Evolutionary conservation across 2,888 invertebrate species (phyloP).

Genomic region (Labia minor): DNA sequence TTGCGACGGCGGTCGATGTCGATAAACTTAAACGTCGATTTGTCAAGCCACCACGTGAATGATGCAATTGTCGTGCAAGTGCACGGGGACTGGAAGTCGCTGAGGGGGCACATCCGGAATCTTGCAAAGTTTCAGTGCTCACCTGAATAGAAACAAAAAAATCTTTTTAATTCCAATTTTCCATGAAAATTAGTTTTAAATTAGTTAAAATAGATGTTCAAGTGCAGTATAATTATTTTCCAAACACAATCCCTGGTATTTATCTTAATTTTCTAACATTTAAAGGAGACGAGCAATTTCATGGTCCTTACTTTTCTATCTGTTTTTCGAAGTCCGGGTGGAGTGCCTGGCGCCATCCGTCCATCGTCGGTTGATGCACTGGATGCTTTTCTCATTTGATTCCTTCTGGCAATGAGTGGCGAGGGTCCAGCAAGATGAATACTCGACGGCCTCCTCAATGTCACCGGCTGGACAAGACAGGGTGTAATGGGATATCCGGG

Average conservation of each 20-base stretch:
- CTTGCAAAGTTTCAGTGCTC: background rate
- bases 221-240: too few species aligned
- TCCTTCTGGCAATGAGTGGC: background rate
- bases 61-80: background rate
- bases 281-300: too few species aligned
- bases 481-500: background rate
- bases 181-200: background rate
- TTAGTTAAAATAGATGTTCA: background rate
- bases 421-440: background rate
- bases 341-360: background rate
- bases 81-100: constrained; percentile 17
- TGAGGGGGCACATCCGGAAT: background rate
- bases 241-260: too few species aligned
- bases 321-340: background rate
- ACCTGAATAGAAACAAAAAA: background rate
- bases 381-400: background rate
- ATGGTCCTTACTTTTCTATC: background rate
- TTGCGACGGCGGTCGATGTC: background rate
- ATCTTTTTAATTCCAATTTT: background rate
- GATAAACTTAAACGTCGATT: background rate
- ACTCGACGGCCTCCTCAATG: background rate
- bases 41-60: background rate
- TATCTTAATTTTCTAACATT: too few species aligned
- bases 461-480: background rate
- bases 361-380: background rate